Evolutionary conservation across 2,797 vertebrate genomes (phyloP), one percentile per base, ranked within the genome.

Genomic region (Sebastes nivosus): DNA sequence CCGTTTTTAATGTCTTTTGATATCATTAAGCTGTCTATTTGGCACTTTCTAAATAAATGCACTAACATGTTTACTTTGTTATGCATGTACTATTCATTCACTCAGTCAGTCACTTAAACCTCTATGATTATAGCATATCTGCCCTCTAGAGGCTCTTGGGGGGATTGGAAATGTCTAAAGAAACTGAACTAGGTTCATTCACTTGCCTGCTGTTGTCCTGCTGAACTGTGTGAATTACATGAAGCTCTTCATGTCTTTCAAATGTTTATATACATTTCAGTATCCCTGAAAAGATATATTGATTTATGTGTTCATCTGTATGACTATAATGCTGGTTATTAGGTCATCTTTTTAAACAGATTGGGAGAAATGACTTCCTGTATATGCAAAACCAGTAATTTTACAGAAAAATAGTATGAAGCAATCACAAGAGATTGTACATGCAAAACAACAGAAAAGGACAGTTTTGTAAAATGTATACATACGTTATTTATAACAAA

Each of bases 101-200:
- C 14, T 64, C 18, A 65, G 9, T 64, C 38, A 36, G 42, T 81
- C 66, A 77, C 14, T 34, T 3, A 66, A 20, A 55, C 9, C 3
- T 77, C 29, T 10, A 9, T 77, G 67, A 36, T 57, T 67, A n/a
- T 2, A 71, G 6, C 29, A 22, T 6, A 36, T 64, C 71, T 87
- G 83, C 71, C 76, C 63, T 79, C 78, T 67, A 70, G 54, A 72
- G 81, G 72, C 50, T 81, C 1, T 34, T 27, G 5, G 9, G n/a
- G n/a, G 20, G 7, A 83, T 85, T 36, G 5, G 25, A 61, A 71
- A 72, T 20, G 29, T 75, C n/a, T 46, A 8, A 12, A 71, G 14
- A 42, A 63, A 64, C 12, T 18, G 65, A 57, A 57, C 18, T 2
- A 32, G 25, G 20, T 50, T 77, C 12, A 63, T 38, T 75, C 8